A percentile compares a stretch with the other conserved stretches of the same genome.
These are phyloP conservation scores for Yponomeuta sedellus DNA, from an alignment of 2,888 invertebrate genomes.

Conservation along the genomic window DNA sequence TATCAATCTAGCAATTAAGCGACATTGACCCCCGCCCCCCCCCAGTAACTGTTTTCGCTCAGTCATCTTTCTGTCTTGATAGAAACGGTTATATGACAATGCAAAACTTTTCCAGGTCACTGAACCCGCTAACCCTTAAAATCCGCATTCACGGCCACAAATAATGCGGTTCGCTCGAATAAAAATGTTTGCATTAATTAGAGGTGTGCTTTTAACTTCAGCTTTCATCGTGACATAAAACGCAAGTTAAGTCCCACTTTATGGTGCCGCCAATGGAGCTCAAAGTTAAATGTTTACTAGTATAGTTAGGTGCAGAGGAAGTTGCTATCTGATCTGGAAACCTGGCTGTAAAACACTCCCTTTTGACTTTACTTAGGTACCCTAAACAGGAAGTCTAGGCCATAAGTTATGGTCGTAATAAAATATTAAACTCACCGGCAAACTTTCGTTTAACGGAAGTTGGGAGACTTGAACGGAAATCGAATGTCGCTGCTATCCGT, in stretches of 20 bases:
- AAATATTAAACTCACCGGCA: background rate
- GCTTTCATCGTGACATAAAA: background rate
- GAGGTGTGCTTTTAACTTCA: background rate
- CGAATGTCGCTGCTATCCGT: background rate
- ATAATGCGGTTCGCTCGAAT: constrained; percentile 1
- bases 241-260: background rate
- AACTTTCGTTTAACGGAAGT: background rate
- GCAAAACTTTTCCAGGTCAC: background rate
- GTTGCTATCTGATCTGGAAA: background rate
- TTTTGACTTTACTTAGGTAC: background rate
- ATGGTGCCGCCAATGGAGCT: background rate
- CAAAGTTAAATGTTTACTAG: background rate
- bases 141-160: background rate
- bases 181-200: background rate
- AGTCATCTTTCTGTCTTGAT: background rate
- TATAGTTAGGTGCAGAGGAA: background rate
- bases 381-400: background rate
- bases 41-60: background rate
- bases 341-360: background rate
- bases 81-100: background rate
- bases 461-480: background rate
- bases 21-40: background rate
- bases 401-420: background rate
- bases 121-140: constrained; percentile 3
- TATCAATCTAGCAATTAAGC: no score